Evolutionary conservation across 2,113 vertebrate genomes (phyloP), one percentile per base, ranked within the genome.

Genomic region (Ptilorrhoa leucosticta): DNA sequence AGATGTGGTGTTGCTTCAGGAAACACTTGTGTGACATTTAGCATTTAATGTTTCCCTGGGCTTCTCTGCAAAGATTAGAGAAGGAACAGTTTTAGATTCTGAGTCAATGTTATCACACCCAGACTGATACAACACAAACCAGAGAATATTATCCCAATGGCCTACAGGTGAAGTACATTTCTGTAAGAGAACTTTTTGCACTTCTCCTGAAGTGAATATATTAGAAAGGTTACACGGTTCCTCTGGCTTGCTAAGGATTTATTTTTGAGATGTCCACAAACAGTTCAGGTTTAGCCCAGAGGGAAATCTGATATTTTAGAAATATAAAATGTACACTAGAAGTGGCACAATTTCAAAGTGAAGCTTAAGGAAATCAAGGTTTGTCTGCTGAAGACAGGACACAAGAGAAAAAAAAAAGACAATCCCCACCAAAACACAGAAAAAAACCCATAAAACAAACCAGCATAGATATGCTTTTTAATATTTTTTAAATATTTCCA

Each of bases 401-500:
- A 44, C 6, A 30, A 33, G 10, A 30, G 13, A 1, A 31, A 47
- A 27, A 11, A 12, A 26, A 33, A 31, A 47, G 2, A 31, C 8
- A 39, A 45, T 30, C 1, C 3, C 4, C 13, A 18, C 5, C 9
- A 68, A 65, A 88, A 3, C 6, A 45, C 2, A 22, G 7, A 19
- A 42, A 79, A 22, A 18, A 4, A 0, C 0, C 0, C 6, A 20
- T 35, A 27, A 42, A 65, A 69, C 2, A 61, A 65, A 51, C 2
- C 15, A 64, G 1, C 2, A 39, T 8, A 71, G 0, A 39, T 50
- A 47, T 63, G 3, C 0, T 37, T 87, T 88, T 72, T 2, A 60
- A 31, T 65, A 7, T 35, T 54, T 79, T 61, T 77, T 0, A 23
- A 4, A 3, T 54, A 20, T 87, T 78, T 78, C 5, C 6, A 42